These are phyloP conservation scores for Polyommatus icarus DNA, from an alignment of 2,888 invertebrate species.

Conservation along the genomic window DNA sequence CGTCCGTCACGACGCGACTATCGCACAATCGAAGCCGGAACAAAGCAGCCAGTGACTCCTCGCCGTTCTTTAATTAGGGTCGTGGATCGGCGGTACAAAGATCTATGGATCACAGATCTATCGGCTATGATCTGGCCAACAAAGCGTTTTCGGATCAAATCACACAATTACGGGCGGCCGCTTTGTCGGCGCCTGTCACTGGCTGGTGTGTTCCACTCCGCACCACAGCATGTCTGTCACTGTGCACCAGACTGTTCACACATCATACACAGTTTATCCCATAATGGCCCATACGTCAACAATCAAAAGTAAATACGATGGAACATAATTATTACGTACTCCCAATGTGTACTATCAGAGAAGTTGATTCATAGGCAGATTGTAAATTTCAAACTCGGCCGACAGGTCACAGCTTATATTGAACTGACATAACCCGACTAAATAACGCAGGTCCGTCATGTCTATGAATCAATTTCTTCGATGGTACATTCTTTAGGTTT, in stretches of 20 bases:
- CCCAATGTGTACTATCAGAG: neutral
- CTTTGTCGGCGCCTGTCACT: constrained; percentile 76
- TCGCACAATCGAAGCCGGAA: constrained; percentile 44
- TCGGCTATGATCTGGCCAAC: constrained; percentile 68
- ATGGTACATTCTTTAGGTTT: too few relatives aligned
- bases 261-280: neutral
- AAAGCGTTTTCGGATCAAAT: constrained; percentile 78
- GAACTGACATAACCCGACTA: too few relatives aligned
- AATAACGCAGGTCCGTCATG: too few relatives aligned
- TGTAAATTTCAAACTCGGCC: too few relatives aligned
- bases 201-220: constrained; percentile 52
- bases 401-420: too few relatives aligned
- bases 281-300: too few relatives aligned
- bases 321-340: neutral
- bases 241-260: neutral
- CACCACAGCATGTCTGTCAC: constrained; percentile 34
- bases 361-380: too few relatives aligned
- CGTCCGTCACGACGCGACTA: constrained; percentile 43
- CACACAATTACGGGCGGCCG: constrained; percentile 75
- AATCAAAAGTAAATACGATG: neutral
- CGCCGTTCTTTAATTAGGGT: constrained; percentile 62
- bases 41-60: constrained; percentile 47
- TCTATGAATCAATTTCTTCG: too few relatives aligned
- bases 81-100: constrained; percentile 62
- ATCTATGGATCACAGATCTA: constrained; percentile 59